Conservation (phyloP, 2,888 invertebrate species). For the Orchesellides sinensis region DNA sequence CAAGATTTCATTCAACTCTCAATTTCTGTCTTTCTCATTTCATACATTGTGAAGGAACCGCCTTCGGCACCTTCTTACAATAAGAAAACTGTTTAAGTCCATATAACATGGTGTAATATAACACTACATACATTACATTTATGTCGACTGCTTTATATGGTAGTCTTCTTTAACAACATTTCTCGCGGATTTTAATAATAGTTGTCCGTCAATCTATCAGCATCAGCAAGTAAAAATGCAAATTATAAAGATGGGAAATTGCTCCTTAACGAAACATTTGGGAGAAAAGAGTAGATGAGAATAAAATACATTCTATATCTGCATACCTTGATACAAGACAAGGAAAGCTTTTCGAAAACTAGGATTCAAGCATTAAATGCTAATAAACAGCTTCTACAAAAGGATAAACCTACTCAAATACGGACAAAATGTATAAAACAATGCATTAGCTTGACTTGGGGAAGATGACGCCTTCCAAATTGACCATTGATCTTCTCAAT, state of each 20-base stretch:
- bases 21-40: neutral
- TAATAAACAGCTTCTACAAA: slow-evolving; percentile 13
- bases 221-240: slow-evolving; percentile 22
- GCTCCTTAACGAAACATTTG: neutral
- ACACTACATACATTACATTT: neutral
- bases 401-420: neutral
- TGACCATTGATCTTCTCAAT: slow-evolving; percentile 35
- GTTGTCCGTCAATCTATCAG: slow-evolving; percentile 60
- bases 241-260: slow-evolving; percentile 33
- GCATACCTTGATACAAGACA: neutral
- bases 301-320: neutral
- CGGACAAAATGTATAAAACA: too few species aligned
- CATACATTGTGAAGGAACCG: slow-evolving; percentile 1
- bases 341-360: neutral
- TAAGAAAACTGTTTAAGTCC: neutral
- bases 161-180: too few species aligned
- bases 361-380: slow-evolving; percentile 14
- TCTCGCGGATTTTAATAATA: slow-evolving; percentile 33
- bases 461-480: slow-evolving; percentile 12
- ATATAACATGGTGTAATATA: neutral
- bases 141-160: neutral
- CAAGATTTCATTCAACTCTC: slow-evolving; percentile 39
- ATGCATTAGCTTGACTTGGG: too few species aligned
- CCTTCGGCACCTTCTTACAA: slow-evolving; percentile 47
- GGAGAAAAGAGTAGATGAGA: neutral